Conservation (phyloP, 2,113 vertebrate species). For the Pelodiscus sinensis region DNA sequence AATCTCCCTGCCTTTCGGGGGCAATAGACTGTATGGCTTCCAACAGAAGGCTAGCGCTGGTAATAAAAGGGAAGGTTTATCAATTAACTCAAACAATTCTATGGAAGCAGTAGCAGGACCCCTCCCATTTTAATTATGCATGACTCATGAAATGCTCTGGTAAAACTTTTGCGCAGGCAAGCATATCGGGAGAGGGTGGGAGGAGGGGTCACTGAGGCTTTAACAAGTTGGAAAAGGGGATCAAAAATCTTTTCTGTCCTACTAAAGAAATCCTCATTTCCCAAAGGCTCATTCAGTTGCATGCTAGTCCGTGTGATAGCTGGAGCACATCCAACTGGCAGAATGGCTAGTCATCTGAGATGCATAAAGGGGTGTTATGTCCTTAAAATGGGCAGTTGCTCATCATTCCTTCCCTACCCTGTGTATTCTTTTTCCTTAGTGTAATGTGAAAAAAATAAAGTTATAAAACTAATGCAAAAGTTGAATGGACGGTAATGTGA, state of each 20-base stretch:
- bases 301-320: neutral
- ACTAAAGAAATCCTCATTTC: constrained; percentile 35
- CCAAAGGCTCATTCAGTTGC: neutral
- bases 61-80: constrained; percentile 82
- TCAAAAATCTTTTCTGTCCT: constrained; percentile 17
- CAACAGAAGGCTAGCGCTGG: constrained; percentile 76
- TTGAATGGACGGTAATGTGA: neutral
- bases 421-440: neutral
- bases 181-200: constrained; percentile 34
- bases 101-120: constrained; percentile 54
- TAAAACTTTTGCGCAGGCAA: constrained; percentile 65
- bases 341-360: constrained; percentile 5
- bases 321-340: constrained; percentile 33
- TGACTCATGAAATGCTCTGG: constrained; percentile 39
- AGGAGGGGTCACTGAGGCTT: constrained; percentile 30
- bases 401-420: neutral
- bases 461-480: neutral
- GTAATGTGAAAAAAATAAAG: neutral
- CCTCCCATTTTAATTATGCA: constrained; percentile 71
- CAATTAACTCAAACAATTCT: constrained; percentile 78
- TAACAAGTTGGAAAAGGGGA: constrained; percentile 24
- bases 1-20: constrained; percentile 75
- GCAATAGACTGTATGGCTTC: constrained; percentile 53
- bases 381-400: neutral
- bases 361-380: neutral